phyloP scores from a whole-genome alignment of 2,888 invertebrate species.

The Carcina quercana region DNA sequence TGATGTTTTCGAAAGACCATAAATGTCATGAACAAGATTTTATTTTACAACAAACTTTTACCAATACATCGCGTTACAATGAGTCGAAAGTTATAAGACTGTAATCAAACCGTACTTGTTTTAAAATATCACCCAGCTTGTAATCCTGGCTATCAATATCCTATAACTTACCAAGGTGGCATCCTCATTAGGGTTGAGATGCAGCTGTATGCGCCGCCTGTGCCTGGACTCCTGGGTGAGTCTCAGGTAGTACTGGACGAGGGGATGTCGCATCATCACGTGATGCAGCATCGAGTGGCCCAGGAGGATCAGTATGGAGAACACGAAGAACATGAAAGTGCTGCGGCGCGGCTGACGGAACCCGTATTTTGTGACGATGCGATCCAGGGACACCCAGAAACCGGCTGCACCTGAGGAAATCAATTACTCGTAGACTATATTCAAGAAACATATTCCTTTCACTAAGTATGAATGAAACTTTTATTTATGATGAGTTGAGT shows the following conservation, averaged over 20 bases:
- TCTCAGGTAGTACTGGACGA: constrained; percentile 87
- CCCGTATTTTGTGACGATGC: constrained; percentile 87
- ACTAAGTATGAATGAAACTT: neutral
- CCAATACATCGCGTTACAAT: too few species aligned
- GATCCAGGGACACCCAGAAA: constrained; percentile 88
- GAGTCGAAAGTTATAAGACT: too few species aligned
- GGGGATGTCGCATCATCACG: constrained; percentile 84
- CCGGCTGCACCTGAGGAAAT: constrained; percentile 84
- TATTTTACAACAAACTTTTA: too few species aligned
- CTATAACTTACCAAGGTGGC: constrained; percentile 83
- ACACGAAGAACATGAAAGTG: constrained; percentile 89
- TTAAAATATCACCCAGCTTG: too few species aligned
- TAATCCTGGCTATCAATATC: too few species aligned
- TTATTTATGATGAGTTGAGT: too few species aligned
- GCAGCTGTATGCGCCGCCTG: constrained; percentile 84
- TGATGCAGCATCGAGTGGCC: constrained; percentile 87
- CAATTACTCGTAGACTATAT: too few species aligned
- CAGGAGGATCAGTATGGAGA: constrained; percentile 84
- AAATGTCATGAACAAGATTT: too few species aligned
- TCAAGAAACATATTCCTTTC: too few species aligned
- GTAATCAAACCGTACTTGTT: too few species aligned
- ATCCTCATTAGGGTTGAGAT: constrained; percentile 90
- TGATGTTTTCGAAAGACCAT: too few species aligned
- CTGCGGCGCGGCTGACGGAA: constrained; percentile 85
- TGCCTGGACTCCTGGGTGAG: constrained; percentile 83